Evolutionary conservation across 2,113 vertebrate genomes (phyloP).

Genomic region (Echinops telfairi): DNA sequence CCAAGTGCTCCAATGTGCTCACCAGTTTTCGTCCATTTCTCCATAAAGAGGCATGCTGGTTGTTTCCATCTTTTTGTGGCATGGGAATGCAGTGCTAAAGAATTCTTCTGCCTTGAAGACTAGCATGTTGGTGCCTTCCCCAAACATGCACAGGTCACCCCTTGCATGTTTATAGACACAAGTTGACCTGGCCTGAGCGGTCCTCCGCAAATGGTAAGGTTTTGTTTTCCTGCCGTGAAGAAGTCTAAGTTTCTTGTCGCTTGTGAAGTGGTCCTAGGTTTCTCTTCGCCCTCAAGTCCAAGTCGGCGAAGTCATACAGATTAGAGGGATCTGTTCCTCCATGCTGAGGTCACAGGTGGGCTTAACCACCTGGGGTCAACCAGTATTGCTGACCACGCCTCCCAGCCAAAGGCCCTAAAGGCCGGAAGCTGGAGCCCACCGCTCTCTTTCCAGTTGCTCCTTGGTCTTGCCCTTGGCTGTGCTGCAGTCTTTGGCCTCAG

Average conservation of each 20-base stretch:
- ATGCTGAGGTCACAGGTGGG: conserved; percentile 21
- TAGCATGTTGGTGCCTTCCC: neutral
- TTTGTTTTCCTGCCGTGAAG: neutral
- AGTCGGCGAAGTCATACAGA: conserved; percentile 4
- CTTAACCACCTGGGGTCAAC: too few species aligned
- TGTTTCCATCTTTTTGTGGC: too few species aligned
- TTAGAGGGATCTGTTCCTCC: conserved; percentile 26
- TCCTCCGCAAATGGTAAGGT: conserved; percentile 37
- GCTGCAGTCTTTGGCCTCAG: too few species aligned
- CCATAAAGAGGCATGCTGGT: too few species aligned
- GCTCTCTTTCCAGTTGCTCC: too few species aligned
- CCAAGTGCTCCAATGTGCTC: too few species aligned
- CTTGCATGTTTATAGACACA: conserved; percentile 30
- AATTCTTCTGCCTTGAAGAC: neutral
- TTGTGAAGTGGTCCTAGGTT: conserved; percentile 62
- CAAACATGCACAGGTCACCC: conserved; percentile 1
- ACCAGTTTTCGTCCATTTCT: too few species aligned
- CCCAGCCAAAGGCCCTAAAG: too few species aligned
- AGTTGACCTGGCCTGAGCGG: neutral
- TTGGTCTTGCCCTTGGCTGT: too few species aligned
- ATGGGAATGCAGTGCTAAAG: neutral
- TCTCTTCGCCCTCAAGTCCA: conserved; percentile 48
- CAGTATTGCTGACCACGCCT: too few species aligned
- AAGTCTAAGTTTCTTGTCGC: conserved; percentile 23
- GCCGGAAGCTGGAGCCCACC: too few species aligned